A percentile compares a stretch with the other conserved stretches of the same genome.
Conservation (phyloP, 2,888 invertebrate genomes). For the Drosophila falleni region DNA sequence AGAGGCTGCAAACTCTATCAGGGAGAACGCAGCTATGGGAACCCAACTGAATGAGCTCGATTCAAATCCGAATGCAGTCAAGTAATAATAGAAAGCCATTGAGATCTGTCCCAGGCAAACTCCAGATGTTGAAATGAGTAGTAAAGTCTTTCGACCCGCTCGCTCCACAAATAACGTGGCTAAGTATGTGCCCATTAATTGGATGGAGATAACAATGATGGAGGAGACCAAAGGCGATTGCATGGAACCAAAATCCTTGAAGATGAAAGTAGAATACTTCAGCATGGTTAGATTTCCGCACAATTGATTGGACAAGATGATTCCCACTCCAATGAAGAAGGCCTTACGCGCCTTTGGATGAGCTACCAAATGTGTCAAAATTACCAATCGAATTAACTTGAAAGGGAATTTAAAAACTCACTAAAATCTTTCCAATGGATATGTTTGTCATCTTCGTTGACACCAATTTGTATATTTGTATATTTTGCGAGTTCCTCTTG, state of each 20-base stretch:
- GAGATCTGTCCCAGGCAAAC: constrained; percentile 1
- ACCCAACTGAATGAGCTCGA: not conserved
- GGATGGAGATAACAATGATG: not conserved
- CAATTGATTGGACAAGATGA: constrained; percentile 1
- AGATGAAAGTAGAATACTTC: not conserved
- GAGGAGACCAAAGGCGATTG: not conserved
- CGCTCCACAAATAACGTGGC: constrained; percentile 11
- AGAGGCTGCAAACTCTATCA: not conserved
- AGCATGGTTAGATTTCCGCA: not conserved
- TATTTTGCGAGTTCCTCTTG: not conserved
- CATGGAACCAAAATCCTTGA: not conserved
- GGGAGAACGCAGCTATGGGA: not conserved
- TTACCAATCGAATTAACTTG: not conserved
- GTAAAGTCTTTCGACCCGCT: constrained; percentile 5
- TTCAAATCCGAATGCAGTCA: not conserved
- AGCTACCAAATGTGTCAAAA: not conserved
- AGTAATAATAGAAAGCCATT: not conserved
- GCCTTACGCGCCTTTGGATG: constrained; percentile 5
- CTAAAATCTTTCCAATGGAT: not conserved
- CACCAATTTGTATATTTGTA: not conserved
- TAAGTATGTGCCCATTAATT: not conserved
- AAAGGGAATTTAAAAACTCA: not conserved
- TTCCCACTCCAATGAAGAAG: constrained; percentile 1
- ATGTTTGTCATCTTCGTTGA: not conserved
- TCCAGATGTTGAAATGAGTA: not conserved